These are phyloP conservation scores for Lathamus discolor DNA, from an alignment of 2,113 vertebrate genomes.

Conservation along the genomic window DNA sequence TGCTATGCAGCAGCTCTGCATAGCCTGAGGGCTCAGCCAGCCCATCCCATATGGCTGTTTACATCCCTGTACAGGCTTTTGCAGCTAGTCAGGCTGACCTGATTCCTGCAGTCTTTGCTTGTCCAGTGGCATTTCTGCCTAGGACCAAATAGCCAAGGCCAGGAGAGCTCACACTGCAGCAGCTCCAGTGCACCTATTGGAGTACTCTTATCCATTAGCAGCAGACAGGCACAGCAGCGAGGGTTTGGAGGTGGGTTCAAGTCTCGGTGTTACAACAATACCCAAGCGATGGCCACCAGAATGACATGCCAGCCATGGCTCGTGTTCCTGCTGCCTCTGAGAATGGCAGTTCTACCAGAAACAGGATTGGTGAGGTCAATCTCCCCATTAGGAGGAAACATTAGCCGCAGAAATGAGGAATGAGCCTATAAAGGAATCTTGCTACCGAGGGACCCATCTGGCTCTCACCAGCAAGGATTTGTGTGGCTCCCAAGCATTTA, in stretches of 20 bases:
- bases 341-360: background rate
- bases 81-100: constrained; percentile 8
- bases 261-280: background rate
- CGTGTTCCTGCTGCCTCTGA: background rate
- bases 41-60: background rate
- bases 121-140: background rate
- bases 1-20: background rate
- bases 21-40: background rate
- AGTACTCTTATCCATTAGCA: background rate
- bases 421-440: background rate
- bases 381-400: background rate
- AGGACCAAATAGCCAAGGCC: background rate
- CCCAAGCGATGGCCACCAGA: background rate
- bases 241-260: background rate
- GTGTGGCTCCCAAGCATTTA: background rate
- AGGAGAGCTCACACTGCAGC: background rate
- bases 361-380: background rate
- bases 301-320: background rate
- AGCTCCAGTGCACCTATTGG: background rate
- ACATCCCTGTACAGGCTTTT: background rate
- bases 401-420: background rate
- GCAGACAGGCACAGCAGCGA: background rate
- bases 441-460: background rate
- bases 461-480: background rate
- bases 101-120: background rate